A percentile compares a stretch with the other conserved stretches of the same genome.
These are phyloP conservation scores for Carassius auratus DNA, from an alignment of 2,113 vertebrate genomes.

Conservation along the genomic window DNA sequence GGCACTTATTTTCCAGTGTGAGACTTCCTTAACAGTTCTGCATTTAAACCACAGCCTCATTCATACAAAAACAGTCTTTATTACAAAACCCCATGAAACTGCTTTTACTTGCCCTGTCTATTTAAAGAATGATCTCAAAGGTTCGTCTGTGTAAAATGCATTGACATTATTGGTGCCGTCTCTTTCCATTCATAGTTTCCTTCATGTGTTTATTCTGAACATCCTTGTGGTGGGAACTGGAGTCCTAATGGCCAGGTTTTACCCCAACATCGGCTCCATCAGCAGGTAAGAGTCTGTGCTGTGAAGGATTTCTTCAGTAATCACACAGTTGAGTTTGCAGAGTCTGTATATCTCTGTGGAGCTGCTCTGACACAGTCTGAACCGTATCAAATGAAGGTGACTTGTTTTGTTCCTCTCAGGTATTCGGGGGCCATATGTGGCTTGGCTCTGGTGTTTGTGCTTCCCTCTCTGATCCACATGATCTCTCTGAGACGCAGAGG, in stretches of 20 bases:
- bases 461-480: slow-evolving; percentile 87
- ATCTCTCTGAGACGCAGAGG: slow-evolving; percentile 79
- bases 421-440: slow-evolving; percentile 94
- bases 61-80: too few species aligned
- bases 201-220: slow-evolving; percentile 87
- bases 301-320: too few species aligned
- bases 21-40: too few species aligned
- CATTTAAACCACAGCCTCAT: too few species aligned
- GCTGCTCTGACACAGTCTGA: not conserved
- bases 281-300: slow-evolving; percentile 79
- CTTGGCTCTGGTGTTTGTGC: slow-evolving; percentile 92
- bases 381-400: not conserved
- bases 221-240: slow-evolving; percentile 83
- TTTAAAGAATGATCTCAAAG: not conserved
- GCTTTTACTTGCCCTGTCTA: not conserved
- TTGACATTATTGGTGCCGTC: not conserved
- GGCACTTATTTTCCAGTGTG: too few species aligned
- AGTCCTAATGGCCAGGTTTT: slow-evolving; percentile 88
- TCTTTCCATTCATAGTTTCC: slow-evolving; percentile 73
- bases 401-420: slow-evolving; percentile 67
- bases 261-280: slow-evolving; percentile 95
- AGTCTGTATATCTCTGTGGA: too few species aligned
- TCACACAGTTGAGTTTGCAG: too few species aligned
- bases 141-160: not conserved
- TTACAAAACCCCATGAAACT: too few species aligned